These are phyloP conservation scores for Cyprinus carpio DNA, from an alignment of 2,113 vertebrate genomes.

Conservation along the genomic window DNA sequence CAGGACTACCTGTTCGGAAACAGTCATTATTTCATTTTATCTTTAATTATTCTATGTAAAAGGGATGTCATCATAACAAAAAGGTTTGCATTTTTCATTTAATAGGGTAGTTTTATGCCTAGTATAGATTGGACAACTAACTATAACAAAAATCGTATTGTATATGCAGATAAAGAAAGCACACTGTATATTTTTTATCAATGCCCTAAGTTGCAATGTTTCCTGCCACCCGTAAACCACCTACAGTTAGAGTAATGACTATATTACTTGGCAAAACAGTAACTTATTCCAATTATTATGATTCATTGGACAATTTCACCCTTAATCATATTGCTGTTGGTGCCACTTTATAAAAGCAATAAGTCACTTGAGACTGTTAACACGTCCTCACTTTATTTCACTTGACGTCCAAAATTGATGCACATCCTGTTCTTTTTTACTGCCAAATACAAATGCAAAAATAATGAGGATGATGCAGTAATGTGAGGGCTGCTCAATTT, in stretches of 20 bases:
- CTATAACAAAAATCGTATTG: neutral
- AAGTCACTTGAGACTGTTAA: neutral
- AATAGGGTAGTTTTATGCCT: neutral
- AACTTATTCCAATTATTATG: neutral
- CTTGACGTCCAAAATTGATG: neutral
- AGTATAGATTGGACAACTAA: neutral
- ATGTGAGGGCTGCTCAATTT: neutral
- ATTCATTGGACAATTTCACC: neutral
- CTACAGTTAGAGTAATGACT: neutral
- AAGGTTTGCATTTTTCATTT: neutral
- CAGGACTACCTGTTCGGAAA: neutral
- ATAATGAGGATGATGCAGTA: neutral
- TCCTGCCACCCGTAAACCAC: neutral
- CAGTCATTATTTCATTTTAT: neutral
- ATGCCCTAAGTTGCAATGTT: neutral
- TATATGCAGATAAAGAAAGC: neutral
- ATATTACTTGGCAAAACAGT: neutral
- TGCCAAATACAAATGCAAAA: neutral
- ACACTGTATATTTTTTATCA: neutral
- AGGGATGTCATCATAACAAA: neutral
- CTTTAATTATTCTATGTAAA: neutral
- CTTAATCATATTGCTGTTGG: neutral
- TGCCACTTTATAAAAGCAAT: neutral
- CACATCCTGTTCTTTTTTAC: constrained; percentile 11
- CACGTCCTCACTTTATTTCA: neutral